Evolutionary conservation across 2,113 vertebrate genomes (phyloP), one percentile per base, ranked within the genome.

Genomic region (Coregonus clupeaformis): DNA sequence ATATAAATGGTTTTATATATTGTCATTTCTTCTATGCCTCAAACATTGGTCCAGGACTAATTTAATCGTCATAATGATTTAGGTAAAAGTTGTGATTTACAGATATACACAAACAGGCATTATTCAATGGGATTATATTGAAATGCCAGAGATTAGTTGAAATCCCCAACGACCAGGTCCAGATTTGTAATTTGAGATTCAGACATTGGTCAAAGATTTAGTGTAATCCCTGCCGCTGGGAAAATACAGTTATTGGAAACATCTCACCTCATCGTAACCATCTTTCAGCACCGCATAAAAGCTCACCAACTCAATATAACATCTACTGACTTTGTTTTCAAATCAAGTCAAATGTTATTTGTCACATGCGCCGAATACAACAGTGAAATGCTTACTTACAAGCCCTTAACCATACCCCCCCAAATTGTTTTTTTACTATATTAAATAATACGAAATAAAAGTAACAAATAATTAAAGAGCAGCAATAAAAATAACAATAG

Each of bases 121-220:
- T 88, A 80, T 76, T 67, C 74, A 75, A 81, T 20, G 77, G 78
- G 81, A 87, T 87, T 85, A 78, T 42, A 42, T 42, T 42, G 36
- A 42, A 78, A 80, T 84, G 85, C 89, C 84, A 88, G 81, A 80
- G 77, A 80, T 80, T 80, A 79, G 80, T 77, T 85, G 79, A 89
- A 89, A 81, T 76, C 63, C 80, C 89, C 83, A 80, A 73, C 81
- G 89, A 88, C 84, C 47, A 71, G 70, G 82, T 80, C 78, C 88
- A 87, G 86, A 86, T 90, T 85, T 90, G 91, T 89, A 90, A 92
- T 91, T 83, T 74, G 80, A 93, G 87, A 89, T 86, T 85, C 80
- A 71, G 76, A 83, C 82, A 77, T 70, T 79, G 84, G 86, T 86
- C 85, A 82, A 74, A 85, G 84, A 80, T 89, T 84, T 83, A 63